Base-by-base conservation (phyloP, 1,140 invertebrate species). In the Cydia fagiglandana region DNA sequence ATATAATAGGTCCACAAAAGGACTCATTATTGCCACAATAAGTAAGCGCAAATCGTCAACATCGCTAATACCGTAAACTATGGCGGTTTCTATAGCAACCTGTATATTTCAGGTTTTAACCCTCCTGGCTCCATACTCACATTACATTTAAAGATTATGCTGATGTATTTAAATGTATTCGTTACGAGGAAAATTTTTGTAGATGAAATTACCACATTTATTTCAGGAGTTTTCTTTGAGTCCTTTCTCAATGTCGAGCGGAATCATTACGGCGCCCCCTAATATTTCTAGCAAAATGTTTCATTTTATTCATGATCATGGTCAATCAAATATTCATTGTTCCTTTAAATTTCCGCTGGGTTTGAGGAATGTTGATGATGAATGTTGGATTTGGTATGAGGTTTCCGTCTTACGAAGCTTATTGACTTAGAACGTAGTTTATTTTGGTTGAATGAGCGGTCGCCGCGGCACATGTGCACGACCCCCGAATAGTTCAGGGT, bases 91-190 rank as follows among this genome's bases (percentile, higher is more conserved):
- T 56, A 56, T 17, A 9, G n/a, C n/a, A 17, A 17, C 53, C 53
- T n/a, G 50, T 20, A 56, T 56, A 56, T 56, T 56, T 7, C n/a
- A 56, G 53, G 56, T 7, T 61, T 76, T 78, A 79, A 80, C 74
- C 79, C 76, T 79, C 80, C 75, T 76, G 20, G 15, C 75, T 84
- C 81, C 80, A 83, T 81, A 80, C 79, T 76, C 76, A 78, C 78
- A 76, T 76, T 73, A 81, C 80, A 83, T 76, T 82, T 80, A 79
- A 83, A 85, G 80, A 86, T 84, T 86, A 88, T 88, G 83, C 73
- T 86, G 87, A 88, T 84, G 75, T 83, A 88, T 90, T 90, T 84
- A 90, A 88, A 89, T 87, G 64, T 83, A 87, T 86, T 82, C 85
- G 80, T 61, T 76, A 64, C 76, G 80, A 83, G 76, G 80, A 82